phyloP scores from a whole-genome alignment of 2,113 vertebrate genomes.

The Megaptera novaeangliae region DNA sequence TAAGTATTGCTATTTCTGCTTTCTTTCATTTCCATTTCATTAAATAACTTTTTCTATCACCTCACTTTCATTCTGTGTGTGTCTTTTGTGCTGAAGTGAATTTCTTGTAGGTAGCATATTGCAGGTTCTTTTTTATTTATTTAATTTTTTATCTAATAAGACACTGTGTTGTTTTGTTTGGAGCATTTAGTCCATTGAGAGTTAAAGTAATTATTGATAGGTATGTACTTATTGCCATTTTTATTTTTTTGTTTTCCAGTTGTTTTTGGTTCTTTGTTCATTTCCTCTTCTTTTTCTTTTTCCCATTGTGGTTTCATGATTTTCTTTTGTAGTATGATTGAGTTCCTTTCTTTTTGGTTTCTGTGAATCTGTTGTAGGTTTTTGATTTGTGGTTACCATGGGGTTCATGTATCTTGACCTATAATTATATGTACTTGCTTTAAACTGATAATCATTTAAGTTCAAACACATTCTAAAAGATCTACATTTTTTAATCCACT shows the following conservation, averaged over 20 bases:
- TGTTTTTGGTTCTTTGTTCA: background rate
- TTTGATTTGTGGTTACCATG: background rate
- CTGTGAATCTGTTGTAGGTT: background rate
- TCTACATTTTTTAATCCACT: background rate
- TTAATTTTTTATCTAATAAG: background rate
- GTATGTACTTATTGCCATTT: background rate
- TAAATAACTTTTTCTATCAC: background rate
- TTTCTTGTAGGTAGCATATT: background rate
- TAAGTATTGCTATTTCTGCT: background rate
- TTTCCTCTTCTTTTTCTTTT: background rate
- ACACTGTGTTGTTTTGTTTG: background rate
- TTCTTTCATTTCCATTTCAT: background rate
- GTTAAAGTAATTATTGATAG: background rate
- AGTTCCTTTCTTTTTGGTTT: background rate
- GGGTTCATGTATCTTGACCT: background rate
- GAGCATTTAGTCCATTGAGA: background rate
- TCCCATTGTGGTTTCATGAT: background rate
- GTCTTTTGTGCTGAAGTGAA: background rate
- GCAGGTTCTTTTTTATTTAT: background rate
- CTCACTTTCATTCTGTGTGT: background rate
- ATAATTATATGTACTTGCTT: background rate
- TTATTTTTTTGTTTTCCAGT: background rate
- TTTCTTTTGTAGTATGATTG: background rate
- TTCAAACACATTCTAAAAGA: background rate
- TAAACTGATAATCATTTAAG: background rate